Evolutionary conservation across 2,113 vertebrate species (phyloP).

Genomic region (Toxostoma redivivum): DNA sequence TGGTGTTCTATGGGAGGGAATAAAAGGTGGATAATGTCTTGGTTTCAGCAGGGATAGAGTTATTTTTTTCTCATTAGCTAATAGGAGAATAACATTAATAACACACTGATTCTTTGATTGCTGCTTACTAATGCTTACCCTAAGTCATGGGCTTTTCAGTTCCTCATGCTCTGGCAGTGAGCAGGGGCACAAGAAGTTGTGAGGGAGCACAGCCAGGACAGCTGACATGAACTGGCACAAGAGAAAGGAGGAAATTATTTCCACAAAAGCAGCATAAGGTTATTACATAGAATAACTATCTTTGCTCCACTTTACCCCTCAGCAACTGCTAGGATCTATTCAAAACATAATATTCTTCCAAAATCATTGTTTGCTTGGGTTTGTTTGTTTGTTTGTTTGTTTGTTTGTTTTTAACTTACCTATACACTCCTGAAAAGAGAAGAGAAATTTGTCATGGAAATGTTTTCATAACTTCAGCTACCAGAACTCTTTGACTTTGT

Average conservation of each 20-base stretch:
- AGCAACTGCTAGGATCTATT: neutral
- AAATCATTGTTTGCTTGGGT: neutral
- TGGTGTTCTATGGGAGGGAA: neutral
- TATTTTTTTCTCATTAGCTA: neutral
- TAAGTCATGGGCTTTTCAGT: neutral
- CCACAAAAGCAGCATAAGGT: neutral
- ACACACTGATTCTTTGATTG: neutral
- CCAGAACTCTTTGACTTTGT: neutral
- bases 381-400: neutral
- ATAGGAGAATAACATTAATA: neutral
- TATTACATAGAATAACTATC: neutral
- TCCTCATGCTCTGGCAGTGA: neutral
- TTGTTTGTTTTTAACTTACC: neutral
- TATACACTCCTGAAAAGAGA: neutral
- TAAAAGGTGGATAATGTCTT: neutral
- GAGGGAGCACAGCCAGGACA: neutral
- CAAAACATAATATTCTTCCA: neutral
- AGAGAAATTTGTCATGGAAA: neutral
- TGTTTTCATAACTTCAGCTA: neutral
- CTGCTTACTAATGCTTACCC: neutral
- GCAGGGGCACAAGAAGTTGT: neutral
- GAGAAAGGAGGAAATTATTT: neutral
- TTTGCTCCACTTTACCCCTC: neutral
- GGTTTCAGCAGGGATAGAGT: neutral
- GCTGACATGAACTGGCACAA: neutral